Evolutionary conservation across 2,888 invertebrate genomes (phyloP).

Genomic region (Netelia inedita): DNA sequence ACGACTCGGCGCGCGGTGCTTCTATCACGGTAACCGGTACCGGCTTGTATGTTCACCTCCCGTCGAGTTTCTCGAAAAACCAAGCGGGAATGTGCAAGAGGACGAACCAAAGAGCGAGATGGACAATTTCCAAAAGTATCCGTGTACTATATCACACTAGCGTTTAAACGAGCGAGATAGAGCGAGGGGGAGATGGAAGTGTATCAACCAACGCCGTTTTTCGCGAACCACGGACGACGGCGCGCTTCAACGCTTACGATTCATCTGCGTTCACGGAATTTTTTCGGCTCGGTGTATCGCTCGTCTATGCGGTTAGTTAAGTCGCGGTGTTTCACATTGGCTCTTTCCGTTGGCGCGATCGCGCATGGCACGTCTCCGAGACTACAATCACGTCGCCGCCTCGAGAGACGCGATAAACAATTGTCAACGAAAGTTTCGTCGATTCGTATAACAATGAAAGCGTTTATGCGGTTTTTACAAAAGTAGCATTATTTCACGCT

Average conservation of each 20-base stretch:
- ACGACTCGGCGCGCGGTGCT: conserved; percentile 37
- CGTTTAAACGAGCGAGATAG: neutral
- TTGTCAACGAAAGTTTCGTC: too few relatives aligned
- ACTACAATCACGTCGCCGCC: neutral
- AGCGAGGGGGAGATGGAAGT: neutral
- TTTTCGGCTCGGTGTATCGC: neutral
- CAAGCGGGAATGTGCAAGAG: conserved; percentile 62
- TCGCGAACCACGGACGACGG: neutral
- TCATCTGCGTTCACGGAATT: neutral
- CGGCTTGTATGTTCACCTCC: conserved; percentile 38
- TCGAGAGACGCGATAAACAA: neutral
- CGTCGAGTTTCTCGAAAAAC: conserved; percentile 43
- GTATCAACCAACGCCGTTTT: neutral
- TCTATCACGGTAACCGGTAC: conserved; percentile 51
- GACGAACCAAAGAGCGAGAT: conserved; percentile 70
- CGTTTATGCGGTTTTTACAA: too few relatives aligned
- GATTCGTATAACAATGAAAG: too few relatives aligned
- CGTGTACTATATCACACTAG: neutral
- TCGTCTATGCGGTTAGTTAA: neutral
- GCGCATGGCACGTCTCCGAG: neutral
- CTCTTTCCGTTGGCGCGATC: neutral
- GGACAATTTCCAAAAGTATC: conserved; percentile 32
- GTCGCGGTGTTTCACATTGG: conserved; percentile 4
- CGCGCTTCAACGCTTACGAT: neutral
- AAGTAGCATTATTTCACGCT: too few relatives aligned